Evolutionary conservation across 2,797 vertebrate species (phyloP).

Genomic region (Astyanax mexicanus): DNA sequence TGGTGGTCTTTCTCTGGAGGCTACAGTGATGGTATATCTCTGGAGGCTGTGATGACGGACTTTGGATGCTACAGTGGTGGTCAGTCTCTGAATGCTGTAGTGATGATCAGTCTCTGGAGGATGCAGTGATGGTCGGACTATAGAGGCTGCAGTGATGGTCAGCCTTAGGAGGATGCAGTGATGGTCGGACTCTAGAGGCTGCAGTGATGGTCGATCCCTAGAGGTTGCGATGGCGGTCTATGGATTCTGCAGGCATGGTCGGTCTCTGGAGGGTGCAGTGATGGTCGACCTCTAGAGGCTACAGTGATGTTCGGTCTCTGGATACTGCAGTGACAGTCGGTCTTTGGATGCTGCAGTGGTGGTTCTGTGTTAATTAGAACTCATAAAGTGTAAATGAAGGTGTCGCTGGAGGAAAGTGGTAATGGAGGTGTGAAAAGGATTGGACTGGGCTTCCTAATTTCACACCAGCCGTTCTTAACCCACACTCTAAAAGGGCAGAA

Average conservation of each 20-base stretch:
- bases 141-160: no score
- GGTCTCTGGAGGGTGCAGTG: no score
- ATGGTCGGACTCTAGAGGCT: no score
- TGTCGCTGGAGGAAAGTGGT: slow-evolving; percentile 14
- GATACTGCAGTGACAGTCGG: background rate
- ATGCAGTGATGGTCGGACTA: no score
- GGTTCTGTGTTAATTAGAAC: slow-evolving; percentile 47
- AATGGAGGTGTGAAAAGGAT: background rate
- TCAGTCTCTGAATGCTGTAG: no score
- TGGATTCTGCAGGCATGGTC: no score
- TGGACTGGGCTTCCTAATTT: background rate
- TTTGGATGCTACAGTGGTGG: slow-evolving; percentile 6
- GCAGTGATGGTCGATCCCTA: no score
- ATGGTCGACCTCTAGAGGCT: slow-evolving; percentile 1
- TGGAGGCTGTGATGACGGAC: background rate
- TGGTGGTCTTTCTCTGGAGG: background rate
- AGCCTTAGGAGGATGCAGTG: no score
- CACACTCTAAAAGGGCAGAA: no score
- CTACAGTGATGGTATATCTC: slow-evolving; percentile 1
- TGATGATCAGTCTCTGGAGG: no score
- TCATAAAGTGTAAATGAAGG: slow-evolving; percentile 43
- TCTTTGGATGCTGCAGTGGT: slow-evolving; percentile 9
- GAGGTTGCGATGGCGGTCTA: no score
- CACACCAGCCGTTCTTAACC: background rate
- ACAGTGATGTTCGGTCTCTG: background rate